Conservation (phyloP, 2,113 vertebrate genomes). For the Spermophilus dauricus region DNA sequence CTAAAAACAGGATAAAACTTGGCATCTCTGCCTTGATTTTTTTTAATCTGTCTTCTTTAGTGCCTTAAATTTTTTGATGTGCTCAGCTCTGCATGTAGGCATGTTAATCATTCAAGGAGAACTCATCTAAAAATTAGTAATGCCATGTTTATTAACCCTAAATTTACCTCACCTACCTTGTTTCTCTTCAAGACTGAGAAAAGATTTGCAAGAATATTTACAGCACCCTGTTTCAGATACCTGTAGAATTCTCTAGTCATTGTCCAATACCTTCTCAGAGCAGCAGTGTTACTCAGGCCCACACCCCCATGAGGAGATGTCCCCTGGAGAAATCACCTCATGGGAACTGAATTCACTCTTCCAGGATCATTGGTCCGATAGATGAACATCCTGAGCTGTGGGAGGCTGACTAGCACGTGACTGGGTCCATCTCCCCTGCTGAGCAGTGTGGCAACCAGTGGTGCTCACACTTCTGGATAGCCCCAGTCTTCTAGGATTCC, state of each 20-base stretch:
- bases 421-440: too few relatives aligned
- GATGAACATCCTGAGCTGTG: neutral
- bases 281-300: neutral
- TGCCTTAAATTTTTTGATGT: neutral
- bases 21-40: neutral
- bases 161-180: neutral
- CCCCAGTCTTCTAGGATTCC: too few relatives aligned
- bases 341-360: neutral
- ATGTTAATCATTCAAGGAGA: neutral
- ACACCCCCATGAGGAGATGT: neutral
- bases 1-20: neutral
- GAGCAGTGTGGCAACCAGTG: too few relatives aligned
- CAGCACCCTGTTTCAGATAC: neutral
- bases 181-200: neutral
- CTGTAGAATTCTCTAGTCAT: neutral
- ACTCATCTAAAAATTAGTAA: neutral
- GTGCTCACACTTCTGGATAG: too few relatives aligned
- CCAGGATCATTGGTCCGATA: neutral
- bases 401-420: too few relatives aligned
- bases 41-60: neutral
- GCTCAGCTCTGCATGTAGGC: neutral
- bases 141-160: neutral
- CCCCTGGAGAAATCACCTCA: neutral
- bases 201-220: neutral
- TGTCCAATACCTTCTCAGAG: neutral